These are phyloP conservation scores for Tolypeutes matacus DNA, from an alignment of 2,797 vertebrate genomes.

Conservation along the genomic window DNA sequence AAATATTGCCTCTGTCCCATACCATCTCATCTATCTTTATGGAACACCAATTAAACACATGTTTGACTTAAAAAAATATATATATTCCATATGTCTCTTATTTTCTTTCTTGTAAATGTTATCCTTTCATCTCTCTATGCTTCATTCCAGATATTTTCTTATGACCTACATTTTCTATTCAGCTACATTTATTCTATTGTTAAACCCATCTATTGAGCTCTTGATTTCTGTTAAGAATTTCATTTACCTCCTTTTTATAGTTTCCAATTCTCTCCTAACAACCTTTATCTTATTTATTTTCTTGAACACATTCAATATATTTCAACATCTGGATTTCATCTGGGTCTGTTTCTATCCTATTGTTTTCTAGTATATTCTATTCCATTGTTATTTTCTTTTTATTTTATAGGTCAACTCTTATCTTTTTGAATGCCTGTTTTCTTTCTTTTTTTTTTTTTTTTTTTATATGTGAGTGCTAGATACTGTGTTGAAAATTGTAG, in stretches of 20 bases:
- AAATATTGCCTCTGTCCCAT: neutral
- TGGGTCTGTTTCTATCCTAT: neutral
- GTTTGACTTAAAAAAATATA: neutral
- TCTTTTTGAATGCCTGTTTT: neutral
- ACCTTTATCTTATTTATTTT: neutral
- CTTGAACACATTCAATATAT: neutral
- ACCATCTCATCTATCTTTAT: neutral
- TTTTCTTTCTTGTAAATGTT: neutral
- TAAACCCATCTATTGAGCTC: neutral
- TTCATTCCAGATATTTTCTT: neutral
- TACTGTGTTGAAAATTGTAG: neutral
- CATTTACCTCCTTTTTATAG: neutral
- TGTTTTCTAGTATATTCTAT: neutral
- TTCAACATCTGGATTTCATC: neutral
- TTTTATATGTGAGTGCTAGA: neutral
- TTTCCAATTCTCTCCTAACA: neutral
- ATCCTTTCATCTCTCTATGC: neutral
- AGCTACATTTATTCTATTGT: neutral
- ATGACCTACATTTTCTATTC: neutral
- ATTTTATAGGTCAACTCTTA: neutral
- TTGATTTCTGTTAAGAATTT: neutral
- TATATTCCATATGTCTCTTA: neutral
- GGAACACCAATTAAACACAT: neutral
- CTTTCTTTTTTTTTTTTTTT: neutral
- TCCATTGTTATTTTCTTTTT: neutral